Conservation (phyloP, 1,140 invertebrate genomes). For the Elymnias hypermnestra region DNA sequence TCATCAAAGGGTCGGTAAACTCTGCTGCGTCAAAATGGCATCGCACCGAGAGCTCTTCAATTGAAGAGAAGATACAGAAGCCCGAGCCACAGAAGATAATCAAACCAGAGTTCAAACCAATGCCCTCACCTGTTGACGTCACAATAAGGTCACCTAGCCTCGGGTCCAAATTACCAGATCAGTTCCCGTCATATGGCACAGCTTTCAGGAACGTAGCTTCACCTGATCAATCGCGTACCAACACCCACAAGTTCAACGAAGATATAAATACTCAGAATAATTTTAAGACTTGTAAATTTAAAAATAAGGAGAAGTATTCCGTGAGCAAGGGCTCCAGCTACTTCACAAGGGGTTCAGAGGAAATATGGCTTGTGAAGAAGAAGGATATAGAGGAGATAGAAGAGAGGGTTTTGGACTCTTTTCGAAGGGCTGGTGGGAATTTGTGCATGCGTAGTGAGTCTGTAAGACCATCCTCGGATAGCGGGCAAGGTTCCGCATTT, state of each 20-base stretch:
- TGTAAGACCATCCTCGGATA: conserved; percentile 52
- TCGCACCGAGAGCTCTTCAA: conserved; percentile 33
- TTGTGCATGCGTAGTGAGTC: conserved; percentile 48
- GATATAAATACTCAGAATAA: conserved; percentile 55
- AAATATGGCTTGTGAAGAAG: conserved; percentile 70
- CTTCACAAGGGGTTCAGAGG: conserved; percentile 62
- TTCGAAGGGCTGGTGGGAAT: conserved; percentile 55
- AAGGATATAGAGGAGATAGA: conserved; percentile 70
- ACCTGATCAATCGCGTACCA: conserved; percentile 38
- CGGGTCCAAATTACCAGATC: conserved; percentile 53
- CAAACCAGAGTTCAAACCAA: conserved; percentile 63
- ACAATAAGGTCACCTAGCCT: conserved; percentile 63
- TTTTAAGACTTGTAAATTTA: conserved; percentile 61
- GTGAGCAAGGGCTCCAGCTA: conserved; percentile 64
- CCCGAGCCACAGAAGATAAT: conserved; percentile 65
- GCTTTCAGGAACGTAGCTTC: conserved; percentile 64
- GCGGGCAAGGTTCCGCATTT: conserved; percentile 39
- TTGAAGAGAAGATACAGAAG: conserved; percentile 44
- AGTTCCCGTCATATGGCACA: conserved; percentile 63
- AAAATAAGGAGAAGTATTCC: conserved; percentile 58
- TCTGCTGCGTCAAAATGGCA: conserved; percentile 42
- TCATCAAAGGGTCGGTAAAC: conserved; percentile 34
- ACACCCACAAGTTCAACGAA: conserved; percentile 40
- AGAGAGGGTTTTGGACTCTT: conserved; percentile 62
- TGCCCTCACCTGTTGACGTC: conserved; percentile 49